A percentile compares a stretch with the other conserved stretches of the same genome.
phyloP scores from a whole-genome alignment of 2,888 invertebrate genomes.

The Eurois occulta region DNA sequence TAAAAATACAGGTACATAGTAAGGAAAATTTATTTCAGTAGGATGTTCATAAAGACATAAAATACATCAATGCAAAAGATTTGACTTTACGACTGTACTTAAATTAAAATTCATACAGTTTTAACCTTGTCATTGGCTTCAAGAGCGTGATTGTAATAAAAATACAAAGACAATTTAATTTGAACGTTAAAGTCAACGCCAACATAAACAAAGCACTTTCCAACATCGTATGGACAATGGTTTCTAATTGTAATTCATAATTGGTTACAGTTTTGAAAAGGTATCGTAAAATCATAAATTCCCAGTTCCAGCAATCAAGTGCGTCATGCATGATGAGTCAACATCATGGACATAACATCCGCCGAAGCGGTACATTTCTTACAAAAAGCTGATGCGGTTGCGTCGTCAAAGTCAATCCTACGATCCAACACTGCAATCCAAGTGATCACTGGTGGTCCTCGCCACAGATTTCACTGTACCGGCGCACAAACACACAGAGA shows the following conservation, averaged over 20 bases:
- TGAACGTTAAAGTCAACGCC: conserved; percentile 35
- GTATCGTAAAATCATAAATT: conserved; percentile 77
- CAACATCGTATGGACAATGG: conserved; percentile 39
- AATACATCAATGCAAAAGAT: conserved; percentile 37
- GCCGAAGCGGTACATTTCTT: conserved; percentile 84
- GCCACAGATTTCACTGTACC: conserved; percentile 85
- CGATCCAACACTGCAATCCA: conserved; percentile 90
- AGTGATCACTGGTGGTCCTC: conserved; percentile 83
- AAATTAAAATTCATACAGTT: conserved; percentile 53
- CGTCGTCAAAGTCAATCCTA: conserved; percentile 81
- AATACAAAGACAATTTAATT: conserved; percentile 37
- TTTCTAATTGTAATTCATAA: conserved; percentile 57
- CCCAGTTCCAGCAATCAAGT: conserved; percentile 88
- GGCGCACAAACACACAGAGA: conserved; percentile 76
- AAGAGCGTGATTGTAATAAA: conserved; percentile 53
- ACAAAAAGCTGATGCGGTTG: conserved; percentile 82
- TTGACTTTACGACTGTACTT: conserved; percentile 35
- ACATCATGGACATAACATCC: conserved; percentile 88
- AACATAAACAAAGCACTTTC: conserved; percentile 50
- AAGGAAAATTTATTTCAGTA: neutral
- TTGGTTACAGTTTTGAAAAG: conserved; percentile 61
- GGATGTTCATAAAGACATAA: conserved; percentile 5
- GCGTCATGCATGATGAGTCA: conserved; percentile 90
- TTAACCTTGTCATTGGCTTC: conserved; percentile 59
- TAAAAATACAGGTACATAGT: neutral